Base-by-base conservation (phyloP, 1,140 invertebrate species). In the Plodia interpunctella region DNA sequence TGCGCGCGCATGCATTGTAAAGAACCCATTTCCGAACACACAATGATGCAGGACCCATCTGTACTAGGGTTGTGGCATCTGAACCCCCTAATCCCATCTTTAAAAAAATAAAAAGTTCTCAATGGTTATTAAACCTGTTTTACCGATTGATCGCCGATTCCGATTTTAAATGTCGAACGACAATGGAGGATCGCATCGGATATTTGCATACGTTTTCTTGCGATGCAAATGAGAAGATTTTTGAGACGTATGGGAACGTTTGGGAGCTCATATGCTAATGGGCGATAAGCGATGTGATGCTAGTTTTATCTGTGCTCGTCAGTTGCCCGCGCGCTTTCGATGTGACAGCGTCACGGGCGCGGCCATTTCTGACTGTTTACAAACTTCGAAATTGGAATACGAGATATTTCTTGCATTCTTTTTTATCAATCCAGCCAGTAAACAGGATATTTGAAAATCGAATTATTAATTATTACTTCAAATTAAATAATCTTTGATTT, bases 131-230 rank as follows among this genome's bases (percentile, higher is more conserved):
- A 81, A 88, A 88, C 84, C 84, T 80, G 84, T 87, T 88, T 84
- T 76, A 78, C 70, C 77, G 74, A 88, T 88, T 86, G 81, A 88
- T 83, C 79, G 62, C 65, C 75, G 76, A 76, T 76, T 73, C 59
- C 73, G 72, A 80, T 82, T 74, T 78, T 80, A 77, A 81, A 83
- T 75, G 67, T 76, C 72, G 70, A 53, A 51, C 49, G 35, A 76
- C 72, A 79, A 82, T 66, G 70, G 70, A 65, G 70, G 71, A 75
- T 81, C 13, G 71, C 72, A 64, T 54, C 61, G 64, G 65, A 64
- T 66, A 81, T 88, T 88, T 83, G 85, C 83, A 86, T 87, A 85
- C 60, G 72, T 70, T 79, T 78, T 76, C 80, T 83, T 83, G 65
- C 62, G 76, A 87, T 88, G 83, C 77, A 80, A 83, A 88, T 86